A percentile compares a stretch with the other conserved stretches of the same genome.
Conservation (phyloP, 2,888 invertebrate genomes). For the Nomada hirtipes region DNA sequence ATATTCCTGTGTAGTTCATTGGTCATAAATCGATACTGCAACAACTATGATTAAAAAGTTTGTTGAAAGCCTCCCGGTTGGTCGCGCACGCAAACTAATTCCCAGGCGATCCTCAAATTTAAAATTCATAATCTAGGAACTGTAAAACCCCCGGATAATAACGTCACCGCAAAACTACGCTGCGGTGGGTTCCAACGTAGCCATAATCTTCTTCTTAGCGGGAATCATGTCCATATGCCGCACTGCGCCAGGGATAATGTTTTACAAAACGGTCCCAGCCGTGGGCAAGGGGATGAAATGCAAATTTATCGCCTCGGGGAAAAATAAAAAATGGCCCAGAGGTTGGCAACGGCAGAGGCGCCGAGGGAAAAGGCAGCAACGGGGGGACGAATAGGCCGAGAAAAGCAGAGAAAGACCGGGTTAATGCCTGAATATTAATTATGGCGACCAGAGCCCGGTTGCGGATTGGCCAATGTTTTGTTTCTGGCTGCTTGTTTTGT, state of each 20-base stretch:
- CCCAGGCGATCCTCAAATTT: slow-evolving; percentile 40
- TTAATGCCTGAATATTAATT: slow-evolving; percentile 80
- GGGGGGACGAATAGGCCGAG: slow-evolving; percentile 51
- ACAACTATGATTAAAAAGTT: no score
- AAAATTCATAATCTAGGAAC: slow-evolving; percentile 62
- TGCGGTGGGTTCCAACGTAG: slow-evolving; percentile 12
- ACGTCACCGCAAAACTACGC: slow-evolving; percentile 55
- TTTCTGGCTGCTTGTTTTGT: slow-evolving; percentile 70
- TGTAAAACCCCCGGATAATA: slow-evolving; percentile 61
- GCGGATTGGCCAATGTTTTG: slow-evolving; percentile 67
- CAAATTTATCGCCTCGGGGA: slow-evolving; percentile 75
- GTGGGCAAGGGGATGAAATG: slow-evolving; percentile 71
- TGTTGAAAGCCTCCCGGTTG: no score
- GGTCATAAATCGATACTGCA: no score
- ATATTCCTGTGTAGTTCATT: no score
- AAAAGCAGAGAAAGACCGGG: slow-evolving; percentile 63
- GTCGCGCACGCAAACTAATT: slow-evolving; percentile 30
- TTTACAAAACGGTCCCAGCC: slow-evolving; percentile 76
- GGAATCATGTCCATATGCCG: slow-evolving; percentile 65
- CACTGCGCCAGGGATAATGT: slow-evolving; percentile 71
- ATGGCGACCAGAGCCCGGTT: slow-evolving; percentile 66
- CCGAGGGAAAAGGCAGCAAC: slow-evolving; percentile 7
- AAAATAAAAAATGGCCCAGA: slow-evolving; percentile 37
- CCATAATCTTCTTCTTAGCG: slow-evolving; percentile 70
- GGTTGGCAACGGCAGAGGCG: slow-evolving; percentile 22